phyloP scores from a whole-genome alignment of 2,888 invertebrate genomes.

The Drosophila tanythrix region DNA sequence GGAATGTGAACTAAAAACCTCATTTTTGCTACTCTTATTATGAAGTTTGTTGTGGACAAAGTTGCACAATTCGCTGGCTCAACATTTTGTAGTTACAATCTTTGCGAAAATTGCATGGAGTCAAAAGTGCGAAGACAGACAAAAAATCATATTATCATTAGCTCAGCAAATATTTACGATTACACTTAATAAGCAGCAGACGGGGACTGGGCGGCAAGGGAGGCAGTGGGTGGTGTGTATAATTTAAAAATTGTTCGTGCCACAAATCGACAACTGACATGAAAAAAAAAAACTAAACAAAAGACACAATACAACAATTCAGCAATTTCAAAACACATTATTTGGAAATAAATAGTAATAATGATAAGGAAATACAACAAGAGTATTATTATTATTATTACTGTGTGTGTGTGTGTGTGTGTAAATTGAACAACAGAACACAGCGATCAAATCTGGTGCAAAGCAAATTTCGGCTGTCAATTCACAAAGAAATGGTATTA shows the following conservation, averaged over 20 bases:
- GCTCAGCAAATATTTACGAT: slow-evolving; percentile 63
- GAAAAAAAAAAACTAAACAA: slow-evolving; percentile 34
- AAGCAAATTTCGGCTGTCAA: slow-evolving; percentile 36
- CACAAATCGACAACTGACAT: slow-evolving; percentile 37
- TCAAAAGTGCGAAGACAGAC: slow-evolving; percentile 11
- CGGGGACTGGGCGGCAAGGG: not conserved
- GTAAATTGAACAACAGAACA: slow-evolving; percentile 44
- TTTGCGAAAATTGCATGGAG: slow-evolving; percentile 29
- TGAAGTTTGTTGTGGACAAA: slow-evolving; percentile 18
- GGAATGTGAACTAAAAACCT: slow-evolving; percentile 48
- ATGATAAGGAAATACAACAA: slow-evolving; percentile 43
- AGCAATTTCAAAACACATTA: slow-evolving; percentile 46
- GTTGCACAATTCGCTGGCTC: slow-evolving; percentile 41
- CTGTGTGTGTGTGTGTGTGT: slow-evolving; percentile 37
- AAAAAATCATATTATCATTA: slow-evolving; percentile 49
- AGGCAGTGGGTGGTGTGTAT: slow-evolving; percentile 1
- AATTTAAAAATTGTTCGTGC: slow-evolving; percentile 30
- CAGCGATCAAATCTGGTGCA: slow-evolving; percentile 47
- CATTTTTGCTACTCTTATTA: slow-evolving; percentile 28
- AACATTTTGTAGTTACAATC: slow-evolving; percentile 39
- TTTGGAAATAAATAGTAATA: slow-evolving; percentile 31
- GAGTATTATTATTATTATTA: slow-evolving; percentile 17
- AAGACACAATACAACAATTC: slow-evolving; percentile 26
- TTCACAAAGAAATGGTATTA: slow-evolving; percentile 12
- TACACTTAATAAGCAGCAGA: slow-evolving; percentile 30